A percentile compares a stretch with the other conserved stretches of the same genome.
These are phyloP conservation scores for Balearica regulorum DNA, from an alignment of 2,797 vertebrate genomes.

Conservation along the genomic window DNA sequence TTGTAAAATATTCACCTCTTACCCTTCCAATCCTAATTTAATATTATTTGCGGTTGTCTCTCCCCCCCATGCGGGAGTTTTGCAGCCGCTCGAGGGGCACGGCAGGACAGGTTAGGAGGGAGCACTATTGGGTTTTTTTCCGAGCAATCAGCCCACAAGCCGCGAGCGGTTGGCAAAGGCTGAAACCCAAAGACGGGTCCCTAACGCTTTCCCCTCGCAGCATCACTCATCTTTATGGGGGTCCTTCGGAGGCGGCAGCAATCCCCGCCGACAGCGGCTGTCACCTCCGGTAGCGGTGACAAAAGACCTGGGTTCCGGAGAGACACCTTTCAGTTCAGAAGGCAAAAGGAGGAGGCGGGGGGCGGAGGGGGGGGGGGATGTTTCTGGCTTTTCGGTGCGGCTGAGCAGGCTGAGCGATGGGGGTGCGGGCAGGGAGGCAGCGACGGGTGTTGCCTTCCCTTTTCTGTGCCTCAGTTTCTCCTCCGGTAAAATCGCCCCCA, in stretches of 20 bases:
- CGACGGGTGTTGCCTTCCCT: not conserved
- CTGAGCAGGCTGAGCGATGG: not conserved
- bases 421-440: not conserved
- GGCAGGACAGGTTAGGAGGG: not conserved
- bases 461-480: not conserved
- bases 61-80: not conserved
- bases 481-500: rapidly evolving
- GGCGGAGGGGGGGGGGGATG: no score
- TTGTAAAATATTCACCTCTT: rapidly evolving
- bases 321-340: not conserved
- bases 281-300: not conserved
- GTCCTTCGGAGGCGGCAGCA: not conserved
- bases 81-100: not conserved
- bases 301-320: not conserved
- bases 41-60: rapidly evolving
- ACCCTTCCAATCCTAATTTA: not conserved
- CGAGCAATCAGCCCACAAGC: no score
- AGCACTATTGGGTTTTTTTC: no score
- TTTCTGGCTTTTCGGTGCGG: rapidly evolving
- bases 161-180: rapidly evolving
- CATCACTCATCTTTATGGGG: not conserved
- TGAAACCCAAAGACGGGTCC: not conserved
- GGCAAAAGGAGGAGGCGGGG: not conserved
- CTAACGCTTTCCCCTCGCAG: not conserved
- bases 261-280: not conserved